These are phyloP conservation scores for Cryptocheilus praepositus DNA, from an alignment of 2,888 invertebrate genomes.

Conservation along the genomic window DNA sequence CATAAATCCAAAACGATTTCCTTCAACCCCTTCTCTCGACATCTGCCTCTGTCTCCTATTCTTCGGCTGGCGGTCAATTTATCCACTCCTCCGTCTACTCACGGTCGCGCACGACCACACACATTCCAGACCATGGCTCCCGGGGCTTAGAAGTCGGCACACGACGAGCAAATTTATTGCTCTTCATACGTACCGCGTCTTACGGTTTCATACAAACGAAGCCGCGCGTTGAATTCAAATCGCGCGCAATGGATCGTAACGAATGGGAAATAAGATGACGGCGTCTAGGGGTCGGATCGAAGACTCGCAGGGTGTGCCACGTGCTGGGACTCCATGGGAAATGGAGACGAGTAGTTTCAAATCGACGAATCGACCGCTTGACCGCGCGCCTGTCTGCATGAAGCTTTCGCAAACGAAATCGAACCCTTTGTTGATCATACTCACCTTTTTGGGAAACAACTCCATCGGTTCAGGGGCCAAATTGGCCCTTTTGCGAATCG, in stretches of 20 bases:
- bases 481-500: too few species aligned
- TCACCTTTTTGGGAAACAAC: too few species aligned
- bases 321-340: neutral
- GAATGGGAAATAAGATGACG: constrained; percentile 24
- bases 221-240: constrained; percentile 30
- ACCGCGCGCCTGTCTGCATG: neutral
- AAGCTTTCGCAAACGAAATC: too few species aligned
- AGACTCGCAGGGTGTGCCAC: neutral
- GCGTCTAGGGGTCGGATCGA: neutral
- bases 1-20: too few species aligned
- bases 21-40: too few species aligned
- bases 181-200: constrained; percentile 7
- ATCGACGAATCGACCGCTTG: constrained; percentile 1
- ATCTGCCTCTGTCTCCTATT: too few species aligned
- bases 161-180: constrained; percentile 35
- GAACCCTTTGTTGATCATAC: too few species aligned
- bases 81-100: too few species aligned
- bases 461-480: too few species aligned
- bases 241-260: constrained; percentile 27
- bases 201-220: constrained; percentile 24
- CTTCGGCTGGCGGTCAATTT: too few species aligned
- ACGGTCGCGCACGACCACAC: too few species aligned
- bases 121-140: neutral
- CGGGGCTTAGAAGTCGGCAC: constrained; percentile 16
- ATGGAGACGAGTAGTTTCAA: constrained; percentile 5